Evolutionary conservation across 2,113 vertebrate genomes (phyloP), one percentile per base, ranked within the genome.

Genomic region (Solenodon paradoxus): DNA sequence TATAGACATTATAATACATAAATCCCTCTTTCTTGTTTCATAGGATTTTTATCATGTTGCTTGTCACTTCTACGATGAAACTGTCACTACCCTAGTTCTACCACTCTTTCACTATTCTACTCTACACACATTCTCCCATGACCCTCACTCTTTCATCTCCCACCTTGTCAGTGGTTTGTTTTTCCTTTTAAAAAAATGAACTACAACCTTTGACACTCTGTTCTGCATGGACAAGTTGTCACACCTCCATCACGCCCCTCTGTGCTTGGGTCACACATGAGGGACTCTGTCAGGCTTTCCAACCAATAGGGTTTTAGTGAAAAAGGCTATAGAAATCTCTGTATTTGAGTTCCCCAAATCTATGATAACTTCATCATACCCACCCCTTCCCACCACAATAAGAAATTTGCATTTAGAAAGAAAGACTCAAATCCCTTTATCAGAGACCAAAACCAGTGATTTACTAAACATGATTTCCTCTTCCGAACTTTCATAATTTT

Each of bases 351-450:
- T 71, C 7, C 4, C 17, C 17, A 66, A 49, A 63, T 75, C 28
- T 38, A 7, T 64, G 42, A 9, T 15, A 89, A 79, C 69, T 72
- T 81, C 51, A 24, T 53, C 15, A 28, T 47, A 17, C 38, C 6
- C 12, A 7, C 30, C 19, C 0, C 1, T 24, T 17, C 16, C 32
- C 1, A 0, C 3, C 40, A 45, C 35, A 59, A 19, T 74, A 24
- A 88, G 40, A 38, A 66, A 59, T 53, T 30, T n/a, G 68, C 4
- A 24, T 92, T 75, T 38, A 49, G 26, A 26, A 13, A 59, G 15
- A 89, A 5, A 55, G 32, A 4, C 9, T 51, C 3, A 32, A 59
- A 16, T 26, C 40, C 13, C 26, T 87, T 91, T n/a, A 53, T 40
- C 64, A 69, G 12, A 32, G 40, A 59, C 0, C 20, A 57, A 16